A percentile compares a stretch with the other conserved stretches of the same genome.
Evolutionary conservation across 2,888 invertebrate genomes (phyloP).

Genomic region (Eristalinus aeneus): DNA sequence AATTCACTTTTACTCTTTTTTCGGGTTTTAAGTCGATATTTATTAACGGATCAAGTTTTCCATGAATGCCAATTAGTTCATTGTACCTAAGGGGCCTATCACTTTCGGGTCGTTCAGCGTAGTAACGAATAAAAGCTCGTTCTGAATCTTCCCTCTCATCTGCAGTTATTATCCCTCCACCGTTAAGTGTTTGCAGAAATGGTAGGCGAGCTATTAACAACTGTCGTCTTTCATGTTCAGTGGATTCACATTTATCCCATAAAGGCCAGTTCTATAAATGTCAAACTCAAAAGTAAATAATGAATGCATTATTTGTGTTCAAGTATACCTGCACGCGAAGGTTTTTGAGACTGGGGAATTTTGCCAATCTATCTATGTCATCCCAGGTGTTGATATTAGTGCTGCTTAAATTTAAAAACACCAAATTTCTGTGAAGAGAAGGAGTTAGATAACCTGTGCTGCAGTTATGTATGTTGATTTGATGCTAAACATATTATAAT

Average conservation of each 20-base stretch:
- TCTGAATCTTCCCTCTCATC: conserved; percentile 96
- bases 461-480: no score
- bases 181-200: conserved; percentile 92
- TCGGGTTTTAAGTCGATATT: conserved; percentile 93
- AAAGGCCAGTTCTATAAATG: conserved; percentile 83
- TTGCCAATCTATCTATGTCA: conserved; percentile 92
- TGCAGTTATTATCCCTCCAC: conserved; percentile 90
- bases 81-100: conserved; percentile 89
- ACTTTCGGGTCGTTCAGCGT: conserved; percentile 92
- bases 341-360: conserved; percentile 91
- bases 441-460: no score
- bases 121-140: conserved; percentile 94
- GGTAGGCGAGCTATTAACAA: conserved; percentile 93
- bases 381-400: conserved; percentile 92
- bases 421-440: conserved; percentile 81
- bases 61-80: conserved; percentile 92
- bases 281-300: background rate
- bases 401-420: conserved; percentile 92
- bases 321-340: conserved; percentile 88
- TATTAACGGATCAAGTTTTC: conserved; percentile 93
- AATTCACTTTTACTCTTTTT: conserved; percentile 91
- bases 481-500: no score
- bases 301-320: background rate
- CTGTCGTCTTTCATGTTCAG: conserved; percentile 93
- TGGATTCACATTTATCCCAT: conserved; percentile 90